Evolutionary conservation across 2,113 vertebrate genomes (phyloP).

Genomic region (Junco hyemalis): DNA sequence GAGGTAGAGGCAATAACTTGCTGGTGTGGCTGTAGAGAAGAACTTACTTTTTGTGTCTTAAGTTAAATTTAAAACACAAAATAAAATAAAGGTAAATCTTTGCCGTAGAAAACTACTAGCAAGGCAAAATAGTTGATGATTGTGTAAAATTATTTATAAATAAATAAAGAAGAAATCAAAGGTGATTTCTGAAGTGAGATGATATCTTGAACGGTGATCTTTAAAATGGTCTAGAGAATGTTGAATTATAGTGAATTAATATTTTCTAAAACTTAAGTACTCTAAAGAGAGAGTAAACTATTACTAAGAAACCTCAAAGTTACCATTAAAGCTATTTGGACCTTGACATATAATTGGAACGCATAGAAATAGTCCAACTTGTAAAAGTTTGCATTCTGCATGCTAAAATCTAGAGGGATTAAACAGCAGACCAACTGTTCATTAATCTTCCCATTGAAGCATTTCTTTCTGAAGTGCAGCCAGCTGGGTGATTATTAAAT

Average conservation of each 20-base stretch:
- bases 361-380: constrained; percentile 51
- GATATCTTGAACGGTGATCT: not conserved
- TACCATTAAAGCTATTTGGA: constrained; percentile 44
- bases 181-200: not conserved
- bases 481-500: constrained; percentile 54
- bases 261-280: constrained; percentile 8
- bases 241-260: not conserved
- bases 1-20: not conserved
- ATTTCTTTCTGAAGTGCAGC: constrained; percentile 46
- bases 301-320: constrained; percentile 44
- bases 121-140: not conserved
- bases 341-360: constrained; percentile 52
- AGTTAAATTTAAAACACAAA: not conserved
- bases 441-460: constrained; percentile 55
- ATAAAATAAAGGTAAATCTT: not conserved
- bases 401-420: constrained; percentile 58
- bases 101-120: not conserved
- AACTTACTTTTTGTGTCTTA: not conserved
- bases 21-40: not conserved
- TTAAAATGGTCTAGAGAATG: not conserved
- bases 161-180: not conserved
- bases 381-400: constrained; percentile 38
- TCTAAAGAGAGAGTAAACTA: not conserved
- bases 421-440: constrained; percentile 49
- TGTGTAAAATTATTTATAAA: not conserved